Evolutionary conservation across 2,888 invertebrate species (phyloP).

Genomic region (Acanthopleura granulata): DNA sequence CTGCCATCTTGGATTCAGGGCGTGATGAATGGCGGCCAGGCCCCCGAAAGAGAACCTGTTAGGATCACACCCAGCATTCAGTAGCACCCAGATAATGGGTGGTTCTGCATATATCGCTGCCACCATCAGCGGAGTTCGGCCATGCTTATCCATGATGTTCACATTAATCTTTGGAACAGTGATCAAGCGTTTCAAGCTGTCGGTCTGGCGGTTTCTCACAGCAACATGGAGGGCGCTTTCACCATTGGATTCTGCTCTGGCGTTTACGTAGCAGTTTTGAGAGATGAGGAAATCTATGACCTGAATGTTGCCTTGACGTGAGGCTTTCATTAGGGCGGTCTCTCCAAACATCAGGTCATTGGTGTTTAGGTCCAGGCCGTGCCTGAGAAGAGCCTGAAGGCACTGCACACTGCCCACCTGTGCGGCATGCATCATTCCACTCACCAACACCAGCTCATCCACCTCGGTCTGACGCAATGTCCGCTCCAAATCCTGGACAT

Average conservation of each 20-base stretch:
- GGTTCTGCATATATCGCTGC: constrained; percentile 16
- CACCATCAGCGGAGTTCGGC: constrained; percentile 7
- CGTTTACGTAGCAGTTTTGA: background rate
- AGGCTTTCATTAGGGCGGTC: constrained; percentile 16
- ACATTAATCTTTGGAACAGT: background rate
- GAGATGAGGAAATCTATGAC: constrained; percentile 2
- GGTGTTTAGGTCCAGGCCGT: constrained; percentile 3
- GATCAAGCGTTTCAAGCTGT: constrained; percentile 5
- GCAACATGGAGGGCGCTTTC: constrained; percentile 16
- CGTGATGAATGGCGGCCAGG: constrained; percentile 15
- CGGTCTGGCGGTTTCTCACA: background rate
- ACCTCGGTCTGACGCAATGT: background rate
- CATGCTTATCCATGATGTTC: constrained; percentile 16
- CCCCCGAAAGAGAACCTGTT: constrained; percentile 2
- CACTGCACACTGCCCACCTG: constrained; percentile 15
- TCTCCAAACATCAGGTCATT: constrained; percentile 18
- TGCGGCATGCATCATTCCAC: constrained; percentile 20
- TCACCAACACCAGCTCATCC: constrained; percentile 9
- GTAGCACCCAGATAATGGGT: background rate
- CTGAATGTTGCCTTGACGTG: constrained; percentile 3
- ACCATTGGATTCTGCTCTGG: constrained; percentile 8
- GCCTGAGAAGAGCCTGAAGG: background rate
- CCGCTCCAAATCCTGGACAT: background rate
- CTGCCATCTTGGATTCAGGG: constrained; percentile 20
- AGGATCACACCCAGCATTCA: constrained; percentile 3